Conservation (phyloP, 2,113 vertebrate species). For the Gymnogyps californianus region DNA sequence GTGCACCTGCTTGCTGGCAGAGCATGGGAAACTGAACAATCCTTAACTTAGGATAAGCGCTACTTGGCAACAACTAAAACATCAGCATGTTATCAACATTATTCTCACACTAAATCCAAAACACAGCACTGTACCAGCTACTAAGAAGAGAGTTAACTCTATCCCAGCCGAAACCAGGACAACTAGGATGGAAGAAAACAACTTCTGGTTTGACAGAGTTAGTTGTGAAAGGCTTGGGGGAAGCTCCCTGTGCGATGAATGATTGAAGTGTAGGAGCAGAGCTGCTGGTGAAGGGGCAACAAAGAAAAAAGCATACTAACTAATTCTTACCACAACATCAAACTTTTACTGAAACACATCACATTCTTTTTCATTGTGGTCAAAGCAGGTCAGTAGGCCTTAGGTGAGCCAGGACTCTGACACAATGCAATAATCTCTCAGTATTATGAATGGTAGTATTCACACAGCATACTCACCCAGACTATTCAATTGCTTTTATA, state of each 20-base stretch:
- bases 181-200: not conserved
- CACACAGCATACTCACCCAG: not conserved
- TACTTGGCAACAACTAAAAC: no score
- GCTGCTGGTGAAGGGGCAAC: not conserved
- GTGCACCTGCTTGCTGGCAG: no score
- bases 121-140: no score
- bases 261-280: not conserved
- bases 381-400: not conserved
- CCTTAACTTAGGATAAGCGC: no score
- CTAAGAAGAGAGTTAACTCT: no score
- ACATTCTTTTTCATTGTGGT: not conserved
- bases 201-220: not conserved
- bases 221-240: not conserved
- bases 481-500: not conserved
- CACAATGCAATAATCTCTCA: not conserved
- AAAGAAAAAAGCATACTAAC: not conserved
- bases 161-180: no score
- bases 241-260: accelerated
- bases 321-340: not conserved
- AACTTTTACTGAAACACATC: not conserved
- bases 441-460: not conserved
- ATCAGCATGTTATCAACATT: no score
- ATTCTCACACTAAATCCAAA: no score
- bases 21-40: no score
- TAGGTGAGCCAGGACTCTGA: not conserved